Evolutionary conservation across 2,888 invertebrate species (phyloP).

Genomic region (Amorpha juglandis): DNA sequence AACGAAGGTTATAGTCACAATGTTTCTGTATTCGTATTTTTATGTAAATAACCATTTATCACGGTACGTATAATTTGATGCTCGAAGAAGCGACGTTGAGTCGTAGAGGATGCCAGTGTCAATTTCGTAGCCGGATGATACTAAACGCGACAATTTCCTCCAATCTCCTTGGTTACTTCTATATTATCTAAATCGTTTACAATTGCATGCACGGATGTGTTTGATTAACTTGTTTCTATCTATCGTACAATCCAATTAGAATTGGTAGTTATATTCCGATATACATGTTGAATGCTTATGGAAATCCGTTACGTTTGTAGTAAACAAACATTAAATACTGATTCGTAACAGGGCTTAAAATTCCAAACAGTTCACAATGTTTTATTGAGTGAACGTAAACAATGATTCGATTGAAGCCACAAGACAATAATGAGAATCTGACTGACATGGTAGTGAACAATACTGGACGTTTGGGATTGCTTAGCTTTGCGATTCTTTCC

Average conservation of each 20-base stretch:
- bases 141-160: slow-evolving; percentile 70
- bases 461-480: slow-evolving; percentile 49
- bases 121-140: slow-evolving; percentile 65
- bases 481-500: slow-evolving; percentile 1
- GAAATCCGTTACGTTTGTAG: slow-evolving; percentile 3
- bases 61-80: slow-evolving; percentile 39
- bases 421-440: slow-evolving; percentile 40
- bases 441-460: slow-evolving; percentile 49
- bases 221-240: slow-evolving; percentile 11
- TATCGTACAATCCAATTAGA: not conserved
- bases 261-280: not conserved
- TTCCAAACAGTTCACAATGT: slow-evolving; percentile 3
- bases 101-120: slow-evolving; percentile 51
- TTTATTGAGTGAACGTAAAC: slow-evolving; percentile 20
- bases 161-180: slow-evolving; percentile 35
- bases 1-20: not conserved
- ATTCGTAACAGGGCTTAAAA: slow-evolving; percentile 3
- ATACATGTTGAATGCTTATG: not conserved
- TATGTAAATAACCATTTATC: slow-evolving; percentile 14
- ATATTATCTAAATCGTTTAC: slow-evolving; percentile 20
- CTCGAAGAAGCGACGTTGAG: slow-evolving; percentile 48
- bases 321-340: slow-evolving; percentile 19
- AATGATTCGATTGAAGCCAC: slow-evolving; percentile 35
- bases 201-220: slow-evolving; percentile 11
- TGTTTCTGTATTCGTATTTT: not conserved